These are phyloP conservation scores for Chaenogobius annularis DNA, from an alignment of 2,113 vertebrate species.

Conservation along the genomic window DNA sequence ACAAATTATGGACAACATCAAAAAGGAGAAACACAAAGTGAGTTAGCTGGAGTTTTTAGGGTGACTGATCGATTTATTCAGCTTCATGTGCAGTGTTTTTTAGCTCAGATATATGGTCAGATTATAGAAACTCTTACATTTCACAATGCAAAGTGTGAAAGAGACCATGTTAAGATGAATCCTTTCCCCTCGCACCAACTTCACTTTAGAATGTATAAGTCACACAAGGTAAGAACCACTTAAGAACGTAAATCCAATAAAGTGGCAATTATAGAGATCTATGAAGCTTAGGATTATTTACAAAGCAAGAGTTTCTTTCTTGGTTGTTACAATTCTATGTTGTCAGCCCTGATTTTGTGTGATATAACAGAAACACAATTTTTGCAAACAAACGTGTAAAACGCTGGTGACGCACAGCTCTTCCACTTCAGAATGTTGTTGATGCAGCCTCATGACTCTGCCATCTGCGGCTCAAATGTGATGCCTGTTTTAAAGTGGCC, in stretches of 20 bases:
- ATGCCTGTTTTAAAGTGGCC: constrained; percentile 13
- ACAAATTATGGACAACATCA: no score
- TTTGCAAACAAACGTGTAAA: constrained; percentile 32
- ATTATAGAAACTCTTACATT: no score
- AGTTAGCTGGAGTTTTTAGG: no score
- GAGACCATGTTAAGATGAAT: constrained; percentile 44
- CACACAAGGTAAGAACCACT: constrained; percentile 13
- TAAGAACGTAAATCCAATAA: constrained; percentile 27
- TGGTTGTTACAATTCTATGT: background rate
- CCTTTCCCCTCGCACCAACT: constrained; percentile 49
- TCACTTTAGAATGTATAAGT: constrained; percentile 30
- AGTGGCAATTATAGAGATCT: constrained; percentile 6
- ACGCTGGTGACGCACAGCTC: constrained; percentile 35
- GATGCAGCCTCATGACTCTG: constrained; percentile 24
- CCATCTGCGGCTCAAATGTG: constrained; percentile 49
- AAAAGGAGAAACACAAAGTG: no score
- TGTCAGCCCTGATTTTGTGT: constrained; percentile 19
- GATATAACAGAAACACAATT: constrained; percentile 28
- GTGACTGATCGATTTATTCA: no score
- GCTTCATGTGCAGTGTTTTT: no score
- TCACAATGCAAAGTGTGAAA: constrained; percentile 41
- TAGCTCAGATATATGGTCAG: no score
- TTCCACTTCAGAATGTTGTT: constrained; percentile 30
- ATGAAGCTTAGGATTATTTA: constrained; percentile 13
- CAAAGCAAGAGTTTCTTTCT: background rate